Evolutionary conservation across 2,113 vertebrate species (phyloP).

Genomic region (Trematomus loennbergii): DNA sequence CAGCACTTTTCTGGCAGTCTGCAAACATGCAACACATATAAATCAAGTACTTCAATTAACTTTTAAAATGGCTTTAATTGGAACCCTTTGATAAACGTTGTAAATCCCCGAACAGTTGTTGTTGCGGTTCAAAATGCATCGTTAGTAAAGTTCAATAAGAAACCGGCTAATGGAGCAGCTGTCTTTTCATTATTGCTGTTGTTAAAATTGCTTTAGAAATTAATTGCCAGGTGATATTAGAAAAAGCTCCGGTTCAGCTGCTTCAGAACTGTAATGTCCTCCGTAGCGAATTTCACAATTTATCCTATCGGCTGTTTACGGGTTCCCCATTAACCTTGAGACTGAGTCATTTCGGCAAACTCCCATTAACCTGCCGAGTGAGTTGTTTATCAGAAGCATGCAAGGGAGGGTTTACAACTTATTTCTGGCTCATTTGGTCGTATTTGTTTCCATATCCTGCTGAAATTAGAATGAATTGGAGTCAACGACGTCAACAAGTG

Average conservation of each 20-base stretch:
- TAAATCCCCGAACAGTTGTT: neutral
- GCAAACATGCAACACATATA: neutral
- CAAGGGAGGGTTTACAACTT: neutral
- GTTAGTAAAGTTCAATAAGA: conserved; percentile 4
- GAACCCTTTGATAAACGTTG: neutral
- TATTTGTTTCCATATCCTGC: neutral
- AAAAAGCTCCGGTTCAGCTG: conserved; percentile 34
- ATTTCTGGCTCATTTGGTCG: conserved; percentile 23
- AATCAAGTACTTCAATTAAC: neutral
- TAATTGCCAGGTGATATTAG: conserved; percentile 56
- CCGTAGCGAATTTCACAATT: conserved; percentile 55
- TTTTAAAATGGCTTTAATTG: neutral
- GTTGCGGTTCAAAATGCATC: conserved; percentile 18
- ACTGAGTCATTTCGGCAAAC: conserved; percentile 53
- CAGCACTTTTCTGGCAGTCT: neutral
- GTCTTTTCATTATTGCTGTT: conserved; percentile 39
- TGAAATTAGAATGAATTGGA: conserved; percentile 3
- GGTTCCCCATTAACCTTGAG: conserved; percentile 70
- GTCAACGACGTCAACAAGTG: neutral
- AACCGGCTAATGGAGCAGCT: conserved; percentile 1
- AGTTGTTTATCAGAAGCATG: conserved; percentile 31
- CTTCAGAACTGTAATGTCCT: conserved; percentile 59
- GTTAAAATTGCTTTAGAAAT: conserved; percentile 49
- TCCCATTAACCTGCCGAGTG: conserved; percentile 55
- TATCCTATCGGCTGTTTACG: conserved; percentile 53